These are phyloP conservation scores for Tor tambroides DNA, from an alignment of 2,113 vertebrate genomes.

Conservation along the genomic window DNA sequence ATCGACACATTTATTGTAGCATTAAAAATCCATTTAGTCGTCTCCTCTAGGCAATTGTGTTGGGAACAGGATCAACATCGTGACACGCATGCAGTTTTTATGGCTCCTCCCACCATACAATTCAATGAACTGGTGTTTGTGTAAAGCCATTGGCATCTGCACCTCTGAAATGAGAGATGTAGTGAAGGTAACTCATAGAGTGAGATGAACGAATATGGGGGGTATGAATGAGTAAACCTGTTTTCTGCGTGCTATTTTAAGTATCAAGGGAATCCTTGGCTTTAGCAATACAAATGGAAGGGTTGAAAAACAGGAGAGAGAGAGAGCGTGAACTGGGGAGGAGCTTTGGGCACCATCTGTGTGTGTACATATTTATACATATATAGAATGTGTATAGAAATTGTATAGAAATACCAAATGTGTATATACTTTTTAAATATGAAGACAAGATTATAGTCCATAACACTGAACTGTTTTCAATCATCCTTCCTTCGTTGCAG, in stretches of 20 bases:
- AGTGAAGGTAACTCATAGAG: conserved; percentile 27
- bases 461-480: neutral
- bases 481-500: neutral
- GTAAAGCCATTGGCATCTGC: neutral
- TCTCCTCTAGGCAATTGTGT: neutral
- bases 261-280: conserved; percentile 49
- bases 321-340: neutral
- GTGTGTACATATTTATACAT: neutral
- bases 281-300: neutral
- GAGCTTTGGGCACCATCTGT: neutral
- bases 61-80: conserved; percentile 21
- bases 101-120: neutral
- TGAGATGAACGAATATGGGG: neutral
- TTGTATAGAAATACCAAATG: neutral
- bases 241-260: conserved; percentile 52
- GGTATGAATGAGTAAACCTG: conserved; percentile 39
- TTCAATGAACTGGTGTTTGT: neutral
- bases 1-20: conserved; percentile 19
- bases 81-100: neutral
- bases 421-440: neutral
- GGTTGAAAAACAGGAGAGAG: neutral
- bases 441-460: neutral
- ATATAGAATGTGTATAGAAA: no score
- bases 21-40: conserved; percentile 6
- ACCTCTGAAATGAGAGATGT: neutral